Percentiles rank a stretch among this genome's conserved stretches.
phyloP scores from a whole-genome alignment of 92 coral and sea anemone species.

The Umimayanthus chanpuru region DNA sequence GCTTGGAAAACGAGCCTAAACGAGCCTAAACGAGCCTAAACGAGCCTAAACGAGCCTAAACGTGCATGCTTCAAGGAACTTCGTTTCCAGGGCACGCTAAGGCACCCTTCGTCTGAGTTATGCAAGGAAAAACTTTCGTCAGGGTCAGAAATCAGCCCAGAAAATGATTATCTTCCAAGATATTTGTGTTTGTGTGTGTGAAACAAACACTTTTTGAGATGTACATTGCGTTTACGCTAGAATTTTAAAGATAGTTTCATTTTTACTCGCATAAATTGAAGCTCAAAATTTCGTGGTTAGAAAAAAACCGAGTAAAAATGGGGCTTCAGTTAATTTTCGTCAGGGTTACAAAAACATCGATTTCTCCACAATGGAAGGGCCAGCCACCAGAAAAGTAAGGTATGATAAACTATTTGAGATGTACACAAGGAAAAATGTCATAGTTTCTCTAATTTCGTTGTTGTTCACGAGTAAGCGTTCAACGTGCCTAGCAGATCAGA shows the following conservation, averaged over 20 bases:
- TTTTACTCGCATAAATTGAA: neutral
- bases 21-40: too few relatives aligned
- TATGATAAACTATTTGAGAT: conserved; percentile 1
- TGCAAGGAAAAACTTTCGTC: neutral
- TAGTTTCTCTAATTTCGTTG: neutral
- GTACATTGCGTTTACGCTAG: neutral
- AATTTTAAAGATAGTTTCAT: neutral
- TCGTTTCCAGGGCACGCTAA: neutral
- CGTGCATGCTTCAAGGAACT: neutral
- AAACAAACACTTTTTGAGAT: neutral
- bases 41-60: too few relatives aligned
- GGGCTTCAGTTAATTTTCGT: neutral
- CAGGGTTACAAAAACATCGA: neutral
- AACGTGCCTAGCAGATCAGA: conserved; percentile 3
- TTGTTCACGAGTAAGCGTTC: neutral
- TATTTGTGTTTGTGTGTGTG: neutral
- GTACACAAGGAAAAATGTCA: neutral
- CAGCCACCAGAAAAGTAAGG: neutral
- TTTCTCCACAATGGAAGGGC: neutral
- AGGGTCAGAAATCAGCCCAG: conserved; percentile 3
- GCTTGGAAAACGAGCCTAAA: neutral
- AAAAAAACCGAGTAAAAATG: neutral
- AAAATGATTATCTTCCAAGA: neutral
- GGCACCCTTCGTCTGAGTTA: neutral
- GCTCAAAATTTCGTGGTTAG: neutral